Evolutionary conservation across 2,797 vertebrate species (phyloP), one percentile per base, ranked within the genome.

Genomic region (Ctenochaetus hawaiiensis): DNA sequence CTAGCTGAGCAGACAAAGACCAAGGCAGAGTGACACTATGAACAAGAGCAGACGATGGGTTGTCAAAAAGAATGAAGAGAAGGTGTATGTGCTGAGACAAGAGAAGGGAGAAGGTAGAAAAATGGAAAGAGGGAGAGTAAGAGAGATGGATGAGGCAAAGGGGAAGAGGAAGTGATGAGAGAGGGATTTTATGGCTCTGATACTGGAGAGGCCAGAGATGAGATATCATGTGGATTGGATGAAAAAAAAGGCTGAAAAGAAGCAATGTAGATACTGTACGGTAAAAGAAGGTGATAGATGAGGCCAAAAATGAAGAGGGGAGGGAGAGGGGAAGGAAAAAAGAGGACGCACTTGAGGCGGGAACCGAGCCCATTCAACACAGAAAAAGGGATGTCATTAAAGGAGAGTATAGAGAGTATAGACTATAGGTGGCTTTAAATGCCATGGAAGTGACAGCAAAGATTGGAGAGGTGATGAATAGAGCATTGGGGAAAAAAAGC

Each of bases 251-350:
- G 52, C 56, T 51, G 64, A 76, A 60, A 74, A 14, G 49, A 65
- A 84, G 72, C 53, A 61, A 85, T 60, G 65, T 20, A 67, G 58
- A 86, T 80, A 84, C 78, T 83, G 77, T 86, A 86, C 3, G 39
- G 39, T 8, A 41, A 41, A 87, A 86, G 75, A 74, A 70, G 65
- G 69, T 88, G 83, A 91, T 72, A 62, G 83, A 89, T 86, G 88
- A 69, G 66, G 52, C 49, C 59, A 63, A 63, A 72, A 58, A 54
- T 69, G 52, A 72, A 59, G 48, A 71, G 26, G 41, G 18, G 26
- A 78, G 8, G 79, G 67, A 34, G 72, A 80, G 63, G 9, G 23
- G 43, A 72, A 51, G 41, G 59, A 78, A 67, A 74, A 58, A 54
- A 30, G 26, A 67, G 67, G 65, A 60, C 48, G 62, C 67, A 80